Evolutionary conservation across 2,113 vertebrate genomes (phyloP), one percentile per base, ranked within the genome.

Genomic region (Salvelinus sp.): DNA sequence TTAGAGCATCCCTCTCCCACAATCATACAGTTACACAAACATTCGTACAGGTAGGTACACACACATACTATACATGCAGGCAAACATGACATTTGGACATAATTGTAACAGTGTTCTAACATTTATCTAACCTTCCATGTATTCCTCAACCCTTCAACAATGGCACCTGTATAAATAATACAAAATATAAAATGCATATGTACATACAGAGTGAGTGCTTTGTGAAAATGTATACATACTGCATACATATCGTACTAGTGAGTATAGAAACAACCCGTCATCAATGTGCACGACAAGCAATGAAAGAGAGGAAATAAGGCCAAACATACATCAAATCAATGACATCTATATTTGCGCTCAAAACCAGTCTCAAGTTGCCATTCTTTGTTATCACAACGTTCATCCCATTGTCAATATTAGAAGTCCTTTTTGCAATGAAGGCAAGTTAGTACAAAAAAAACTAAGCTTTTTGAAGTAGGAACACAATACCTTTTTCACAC

Each of bases 331-430:
- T 72, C 70, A 73, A 69, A 70, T 79, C 14, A 74, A 83, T 84
- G 80, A 90, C 86, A 91, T 33, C 6, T 33, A 84, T 91, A 90
- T 93, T 93, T 93, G 92, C n/a, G 90, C 89, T 90, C 78, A 83
- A 73, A 63, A 78, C 72, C 76, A 81, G 75, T 84, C 75, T 64
- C 70, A 68, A 44, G 79, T 72, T 82, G 76, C 70, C 79, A 79
- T 79, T 83, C 72, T n/a, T n/a, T 82, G 72, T 72, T 80, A 76
- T 83, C 65, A 80, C 74, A 83, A 84, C 1, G 33, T 72, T 72
- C 69, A 67, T 73, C 38, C 83, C 78, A 77, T 87, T 73, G 84
- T 25, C 70, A 76, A 54, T 77, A 60, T 73, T n/a, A n/a, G 60
- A n/a, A 48, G 12, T 81, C 6, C 28, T 58, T 38, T 75, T 69